phyloP scores from a whole-genome alignment of 2,113 vertebrate species.

The Vulpes ferrilata region DNA sequence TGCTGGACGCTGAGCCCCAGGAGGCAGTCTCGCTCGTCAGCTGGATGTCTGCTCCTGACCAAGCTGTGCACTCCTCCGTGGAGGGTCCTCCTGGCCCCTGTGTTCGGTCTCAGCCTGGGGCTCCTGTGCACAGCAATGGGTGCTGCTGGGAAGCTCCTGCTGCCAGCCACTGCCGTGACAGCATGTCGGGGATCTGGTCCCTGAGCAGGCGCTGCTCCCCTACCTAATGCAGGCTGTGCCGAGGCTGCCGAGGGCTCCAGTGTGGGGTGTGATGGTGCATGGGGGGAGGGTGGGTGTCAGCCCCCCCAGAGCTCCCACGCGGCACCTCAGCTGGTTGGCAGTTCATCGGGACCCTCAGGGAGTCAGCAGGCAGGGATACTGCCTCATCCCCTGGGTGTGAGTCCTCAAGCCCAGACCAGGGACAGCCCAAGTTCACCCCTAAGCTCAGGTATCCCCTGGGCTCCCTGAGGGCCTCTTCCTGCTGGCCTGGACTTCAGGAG shows the following conservation, averaged over 20 bases:
- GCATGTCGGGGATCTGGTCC: not conserved
- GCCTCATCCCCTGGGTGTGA: not conserved
- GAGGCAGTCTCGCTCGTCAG: not conserved
- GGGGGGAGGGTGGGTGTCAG: not conserved
- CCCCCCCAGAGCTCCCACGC: not conserved
- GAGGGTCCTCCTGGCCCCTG: not conserved
- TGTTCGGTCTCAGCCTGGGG: not conserved
- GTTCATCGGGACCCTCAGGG: not conserved
- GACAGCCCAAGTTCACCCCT: not conserved
- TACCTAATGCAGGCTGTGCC: not conserved
- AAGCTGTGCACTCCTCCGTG: not conserved
- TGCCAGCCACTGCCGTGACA: accelerated
- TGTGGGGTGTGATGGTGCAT: too few species aligned
- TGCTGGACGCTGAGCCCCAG: not conserved
- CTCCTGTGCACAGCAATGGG: accelerated
- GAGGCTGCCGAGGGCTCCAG: not conserved
- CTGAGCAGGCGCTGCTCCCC: not conserved
- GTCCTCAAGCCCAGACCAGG: not conserved
- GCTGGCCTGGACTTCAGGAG: not conserved
- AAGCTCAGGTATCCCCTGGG: not conserved
- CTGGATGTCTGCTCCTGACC: not conserved
- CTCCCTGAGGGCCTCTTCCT: not conserved
- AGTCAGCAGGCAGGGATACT: not conserved
- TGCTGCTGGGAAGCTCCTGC: not conserved
- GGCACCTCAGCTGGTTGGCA: not conserved